Evolutionary conservation across 2,113 vertebrate genomes (phyloP).

Genomic region (Kobus ellipsiprymnus): DNA sequence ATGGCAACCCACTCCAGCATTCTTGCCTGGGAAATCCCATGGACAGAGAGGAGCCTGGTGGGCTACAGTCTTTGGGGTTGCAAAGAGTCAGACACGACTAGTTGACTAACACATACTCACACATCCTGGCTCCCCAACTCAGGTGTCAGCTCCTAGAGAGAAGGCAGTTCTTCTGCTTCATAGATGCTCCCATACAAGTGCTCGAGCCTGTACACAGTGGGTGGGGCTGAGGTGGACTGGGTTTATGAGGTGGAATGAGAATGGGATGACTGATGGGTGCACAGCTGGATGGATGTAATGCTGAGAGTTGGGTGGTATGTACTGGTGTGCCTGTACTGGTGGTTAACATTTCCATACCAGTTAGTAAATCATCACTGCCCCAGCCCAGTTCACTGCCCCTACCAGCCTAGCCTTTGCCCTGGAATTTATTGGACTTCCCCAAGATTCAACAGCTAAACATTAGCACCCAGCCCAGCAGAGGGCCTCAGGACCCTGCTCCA

Average conservation of each 20-base stretch:
- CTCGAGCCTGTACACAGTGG: not conserved
- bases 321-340: not conserved
- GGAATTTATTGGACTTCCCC: not conserved
- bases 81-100: not conserved
- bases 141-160: not conserved
- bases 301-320: not conserved
- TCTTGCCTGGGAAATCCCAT: not conserved
- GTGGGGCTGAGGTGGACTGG: not conserved
- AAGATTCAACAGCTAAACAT: not conserved
- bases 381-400: too few relatives aligned
- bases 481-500: conserved; percentile 39
- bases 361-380: not conserved
- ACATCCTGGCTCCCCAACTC: not conserved
- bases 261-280: not conserved
- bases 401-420: not conserved
- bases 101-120: not conserved
- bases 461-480: conserved; percentile 46
- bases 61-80: not conserved
- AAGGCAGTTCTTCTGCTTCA: not conserved
- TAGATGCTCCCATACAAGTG: not conserved
- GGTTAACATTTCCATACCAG: not conserved
- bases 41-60: not conserved
- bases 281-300: not conserved
- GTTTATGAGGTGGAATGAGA: not conserved
- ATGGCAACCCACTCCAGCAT: not conserved